These are phyloP conservation scores for Aegithalos caudatus DNA, from an alignment of 2,113 vertebrate genomes.

Conservation along the genomic window DNA sequence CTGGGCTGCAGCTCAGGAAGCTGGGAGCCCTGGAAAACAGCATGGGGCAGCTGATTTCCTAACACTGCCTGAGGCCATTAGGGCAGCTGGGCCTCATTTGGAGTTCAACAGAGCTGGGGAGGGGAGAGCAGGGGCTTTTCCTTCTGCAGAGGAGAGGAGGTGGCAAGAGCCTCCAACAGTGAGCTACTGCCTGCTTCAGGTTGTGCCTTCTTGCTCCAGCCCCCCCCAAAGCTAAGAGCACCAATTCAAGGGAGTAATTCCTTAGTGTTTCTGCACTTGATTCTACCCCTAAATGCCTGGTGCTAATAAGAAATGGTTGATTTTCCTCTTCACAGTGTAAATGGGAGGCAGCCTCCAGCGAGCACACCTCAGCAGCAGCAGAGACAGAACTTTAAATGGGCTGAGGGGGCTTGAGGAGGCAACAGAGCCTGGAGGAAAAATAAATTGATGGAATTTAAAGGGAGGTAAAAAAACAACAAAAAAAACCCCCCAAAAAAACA, in stretches of 20 bases:
- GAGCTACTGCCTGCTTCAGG: accelerated
- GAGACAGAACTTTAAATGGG: accelerated
- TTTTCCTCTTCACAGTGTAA: not conserved
- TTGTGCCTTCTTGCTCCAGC: not conserved
- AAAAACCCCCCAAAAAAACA: too few relatives aligned
- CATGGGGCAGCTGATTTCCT: slow-evolving; percentile 2
- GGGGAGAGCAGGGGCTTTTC: not conserved
- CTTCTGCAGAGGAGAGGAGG: not conserved
- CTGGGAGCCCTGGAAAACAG: not conserved
- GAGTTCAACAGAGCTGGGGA: not conserved
- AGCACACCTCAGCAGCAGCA: not conserved
- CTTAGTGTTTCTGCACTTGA: not conserved
- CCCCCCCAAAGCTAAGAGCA: not conserved
- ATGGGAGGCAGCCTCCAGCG: accelerated
- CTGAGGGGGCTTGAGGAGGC: not conserved
- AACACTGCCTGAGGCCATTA: slow-evolving; percentile 34
- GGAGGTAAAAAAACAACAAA: not conserved
- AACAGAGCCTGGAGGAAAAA: not conserved
- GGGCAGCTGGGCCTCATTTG: not conserved
- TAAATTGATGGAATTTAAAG: not conserved
- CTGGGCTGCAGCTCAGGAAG: not conserved
- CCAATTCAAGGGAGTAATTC: not conserved
- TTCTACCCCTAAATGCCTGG: not conserved
- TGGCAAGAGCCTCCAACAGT: not conserved
- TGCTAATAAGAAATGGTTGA: not conserved